A percentile compares a stretch with the other conserved stretches of the same genome.
Evolutionary conservation across 2,888 invertebrate species (phyloP).

Genomic region (Acronicta alni): DNA sequence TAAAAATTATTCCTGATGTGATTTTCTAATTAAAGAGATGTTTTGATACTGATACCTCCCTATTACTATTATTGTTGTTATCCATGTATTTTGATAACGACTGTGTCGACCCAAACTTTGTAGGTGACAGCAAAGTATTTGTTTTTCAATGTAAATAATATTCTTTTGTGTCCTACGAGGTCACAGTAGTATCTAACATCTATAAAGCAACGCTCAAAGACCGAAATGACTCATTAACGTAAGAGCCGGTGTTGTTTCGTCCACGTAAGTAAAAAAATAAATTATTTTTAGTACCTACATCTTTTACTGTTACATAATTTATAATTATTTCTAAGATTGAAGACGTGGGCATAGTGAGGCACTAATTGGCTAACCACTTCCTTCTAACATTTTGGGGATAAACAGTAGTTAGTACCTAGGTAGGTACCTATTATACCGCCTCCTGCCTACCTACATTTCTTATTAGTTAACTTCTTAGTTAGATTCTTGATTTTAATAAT

Average conservation of each 20-base stretch:
- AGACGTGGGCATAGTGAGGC: no score
- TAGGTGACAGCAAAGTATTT: slow-evolving; percentile 25
- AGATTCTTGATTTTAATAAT: no score
- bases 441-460: no score
- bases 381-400: no score
- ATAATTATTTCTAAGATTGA: no score
- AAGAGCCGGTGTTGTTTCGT: slow-evolving; percentile 13
- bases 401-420: no score
- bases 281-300: no score
- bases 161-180: slow-evolving; percentile 55
- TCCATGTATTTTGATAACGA: slow-evolving; percentile 15
- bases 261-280: slow-evolving; percentile 4
- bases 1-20: slow-evolving; percentile 13
- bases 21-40: background rate
- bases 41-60: slow-evolving; percentile 14
- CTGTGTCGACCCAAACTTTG: slow-evolving; percentile 7
- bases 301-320: no score
- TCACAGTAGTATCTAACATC: slow-evolving; percentile 31
- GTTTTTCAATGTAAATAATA: slow-evolving; percentile 48
- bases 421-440: no score
- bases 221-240: slow-evolving; percentile 13
- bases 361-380: no score
- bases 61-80: slow-evolving; percentile 32
- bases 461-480: no score
- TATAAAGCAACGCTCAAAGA: slow-evolving; percentile 24